Evolutionary conservation across 2,797 vertebrate genomes (phyloP), one percentile per base, ranked within the genome.

Genomic region (Pseudochaenichthys georgianus): DNA sequence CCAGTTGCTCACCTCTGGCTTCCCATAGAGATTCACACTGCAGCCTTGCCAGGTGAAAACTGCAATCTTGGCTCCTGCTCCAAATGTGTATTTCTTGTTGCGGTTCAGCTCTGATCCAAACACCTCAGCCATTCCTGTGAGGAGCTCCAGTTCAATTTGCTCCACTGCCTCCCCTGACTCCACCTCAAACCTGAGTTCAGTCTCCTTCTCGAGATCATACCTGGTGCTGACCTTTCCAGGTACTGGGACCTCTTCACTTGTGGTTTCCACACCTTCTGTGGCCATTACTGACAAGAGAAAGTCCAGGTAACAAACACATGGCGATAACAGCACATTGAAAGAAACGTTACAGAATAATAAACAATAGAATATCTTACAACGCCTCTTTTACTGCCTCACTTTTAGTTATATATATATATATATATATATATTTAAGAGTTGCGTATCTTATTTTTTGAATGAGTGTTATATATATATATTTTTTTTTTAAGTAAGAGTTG

Each of bases 1-100:
- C 3, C 4, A 12, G 3, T 9, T 79, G 45, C 87, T 87, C 61
- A 97, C 98, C 94, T 99, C 98, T 0, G 97, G 97, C 75, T 97
- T 98, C 57, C 98, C 98, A 3, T 95, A 96, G 42, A 99, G 95
- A 70, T 96, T 97, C 19, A 99, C 92, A 15, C 95, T 96, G 87
- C 98, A 99, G 75, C 98, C 97, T 43, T 99, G 98, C 98, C 98
- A 99, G 16, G 98, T 99, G 88, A 99, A 99, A 53, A 99, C 97
- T 0, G 98, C 98, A 17, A 98, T 98, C 87, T 99, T 99, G 54
- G 97, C 96, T 1, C 98, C 98, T 0, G 97, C 95, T 4, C 98
- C 97, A 60, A 99, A 99, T 0, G 93, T 95, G 90, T 99, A 99
- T 80, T 97, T 98, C 92, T 99, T 99, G 90, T 99, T 99, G 59